phyloP scores from a whole-genome alignment of 2,888 invertebrate species.

The Pycnomerus fuliginosus region DNA sequence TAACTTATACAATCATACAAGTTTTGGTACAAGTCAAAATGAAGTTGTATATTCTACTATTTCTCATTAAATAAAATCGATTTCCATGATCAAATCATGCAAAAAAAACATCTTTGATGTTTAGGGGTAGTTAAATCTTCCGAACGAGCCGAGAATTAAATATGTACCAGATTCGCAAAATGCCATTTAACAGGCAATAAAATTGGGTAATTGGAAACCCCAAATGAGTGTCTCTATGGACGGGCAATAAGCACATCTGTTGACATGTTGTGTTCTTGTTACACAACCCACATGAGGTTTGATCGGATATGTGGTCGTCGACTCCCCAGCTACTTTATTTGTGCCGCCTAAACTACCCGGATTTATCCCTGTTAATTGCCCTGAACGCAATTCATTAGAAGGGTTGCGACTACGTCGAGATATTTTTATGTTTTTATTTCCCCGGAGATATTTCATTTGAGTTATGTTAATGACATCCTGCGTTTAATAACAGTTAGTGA shows the following conservation, averaged over 20 bases:
- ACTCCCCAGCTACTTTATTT: conserved; percentile 22
- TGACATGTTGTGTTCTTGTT: conserved; percentile 24
- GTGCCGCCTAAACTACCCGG: conserved; percentile 24
- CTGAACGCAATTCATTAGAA: conserved; percentile 32
- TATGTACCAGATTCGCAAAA: too few relatives aligned
- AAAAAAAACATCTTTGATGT: too few relatives aligned
- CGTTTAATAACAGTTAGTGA: too few relatives aligned
- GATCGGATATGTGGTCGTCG: conserved; percentile 5
- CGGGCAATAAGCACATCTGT: conserved; percentile 30
- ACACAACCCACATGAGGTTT: conserved; percentile 15
- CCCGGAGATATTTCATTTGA: conserved; percentile 34
- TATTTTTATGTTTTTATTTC: conserved; percentile 27
- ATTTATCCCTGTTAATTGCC: conserved; percentile 32
- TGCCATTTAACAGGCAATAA: too few relatives aligned
- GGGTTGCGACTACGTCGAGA: conserved; percentile 27
- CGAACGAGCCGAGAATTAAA: too few relatives aligned
- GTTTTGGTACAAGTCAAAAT: too few relatives aligned
- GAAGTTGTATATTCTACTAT: too few relatives aligned
- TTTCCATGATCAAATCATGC: too few relatives aligned
- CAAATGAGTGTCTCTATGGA: conserved; percentile 27
- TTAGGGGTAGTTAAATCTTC: too few relatives aligned
- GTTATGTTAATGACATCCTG: conserved; percentile 45
- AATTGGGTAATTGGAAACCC: too few relatives aligned
- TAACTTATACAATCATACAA: too few relatives aligned
- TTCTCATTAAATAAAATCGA: too few relatives aligned